Base-by-base conservation (phyloP, 2,113 vertebrate genomes). In the Mirza zaza region DNA sequence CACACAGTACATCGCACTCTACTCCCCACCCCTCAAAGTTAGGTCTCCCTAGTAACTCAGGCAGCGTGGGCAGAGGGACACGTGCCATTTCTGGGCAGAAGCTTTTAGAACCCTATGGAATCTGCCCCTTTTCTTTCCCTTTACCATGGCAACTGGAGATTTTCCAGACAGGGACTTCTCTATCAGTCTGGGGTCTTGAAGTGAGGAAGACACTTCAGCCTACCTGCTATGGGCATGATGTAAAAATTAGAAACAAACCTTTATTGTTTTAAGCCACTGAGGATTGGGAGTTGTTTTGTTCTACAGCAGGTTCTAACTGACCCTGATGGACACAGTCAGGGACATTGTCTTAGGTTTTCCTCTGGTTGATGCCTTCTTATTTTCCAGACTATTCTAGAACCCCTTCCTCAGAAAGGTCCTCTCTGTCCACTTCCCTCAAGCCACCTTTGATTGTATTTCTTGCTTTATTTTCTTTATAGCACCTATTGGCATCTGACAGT, bases 31-130 rank as follows among this genome's bases (percentile, higher is more conserved):
- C 15, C 70, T 20, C 29, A 0, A 75, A 79, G 73, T 5, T 48
- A 70, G 20, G 73, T 80, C 45, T 77, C 89, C 86, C 77, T 83
- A 61, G 90, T 83, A 81, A 93, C 90, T 83, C 11, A 92, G 63
- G 50, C 15, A 21, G 39, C 17, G 48, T 92, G 88, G 87, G 80
- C 95, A 87, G 84, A 71, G 75, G 81, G 59, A 85, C 81, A 55
- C 12, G 65, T 71, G 84, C 50, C 70, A 6, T 83, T 95, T 80
- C 59, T 55, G 52, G 88, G 75, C 45, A 80, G 61, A 75, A 48
- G 29, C 52, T 92, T 55, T 21, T 71, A 61, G 71, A 82, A 34
- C 23, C 61, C 34, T 18, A 1, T 45, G 71, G 85, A 59, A 82
- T 61, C 50, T 52, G 48, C 59, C 45, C n/a, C 7, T 17, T 48